Evolutionary conservation across 2,888 invertebrate species (phyloP), one percentile per base, ranked within the genome.

Genomic region (Coleophora flavipennella): DNA sequence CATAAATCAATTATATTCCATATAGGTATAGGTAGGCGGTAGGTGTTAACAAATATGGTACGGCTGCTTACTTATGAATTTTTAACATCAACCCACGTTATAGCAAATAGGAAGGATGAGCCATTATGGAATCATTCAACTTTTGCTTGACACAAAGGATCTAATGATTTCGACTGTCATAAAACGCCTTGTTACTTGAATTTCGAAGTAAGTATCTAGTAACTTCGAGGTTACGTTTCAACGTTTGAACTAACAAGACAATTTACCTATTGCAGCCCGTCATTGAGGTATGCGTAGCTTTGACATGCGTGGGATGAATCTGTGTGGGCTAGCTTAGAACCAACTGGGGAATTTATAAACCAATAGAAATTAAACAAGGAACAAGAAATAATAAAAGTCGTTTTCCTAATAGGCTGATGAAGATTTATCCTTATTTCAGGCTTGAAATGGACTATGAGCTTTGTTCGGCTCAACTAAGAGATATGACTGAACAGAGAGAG

Each of bases 391-490:
- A 6, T 6, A 20, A 20, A 20, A 20, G 20, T 6, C 20, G 20
- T 20, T 20, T 20, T 6, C 20, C 20, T 20, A 4, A 20, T 4
- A 20, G 6, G 6, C 3, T 20, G 20, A 20, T 6, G 20, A 4
- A 20, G 6, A 20, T 6, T 20, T 20, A n/a, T n/a, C n/a, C n/a
- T 12, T 2, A 32, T 59, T 61, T 0, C 50, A 87, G 88, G 49
- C 79, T 89, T 50, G 89, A 89, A 67, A 86, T 88, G 62, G 89
- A 89, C 59, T 83, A 88, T 59, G 89, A 89, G 61, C 86, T 89
- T 43, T 75, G 71, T 77, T 86, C 76, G 55, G 89, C 76, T 59
- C 88, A 78, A 75, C 72, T 85, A 62, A 85, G 78, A 74, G 88
- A 81, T 67, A 87, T 84, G 87, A 88, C 65, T 59, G 88, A 77